Percentiles rank a stretch among this genome's conserved stretches.
These are phyloP conservation scores for Drosophila busckii DNA, from an alignment of 1,140 invertebrate genomes.

Conservation along the genomic window DNA sequence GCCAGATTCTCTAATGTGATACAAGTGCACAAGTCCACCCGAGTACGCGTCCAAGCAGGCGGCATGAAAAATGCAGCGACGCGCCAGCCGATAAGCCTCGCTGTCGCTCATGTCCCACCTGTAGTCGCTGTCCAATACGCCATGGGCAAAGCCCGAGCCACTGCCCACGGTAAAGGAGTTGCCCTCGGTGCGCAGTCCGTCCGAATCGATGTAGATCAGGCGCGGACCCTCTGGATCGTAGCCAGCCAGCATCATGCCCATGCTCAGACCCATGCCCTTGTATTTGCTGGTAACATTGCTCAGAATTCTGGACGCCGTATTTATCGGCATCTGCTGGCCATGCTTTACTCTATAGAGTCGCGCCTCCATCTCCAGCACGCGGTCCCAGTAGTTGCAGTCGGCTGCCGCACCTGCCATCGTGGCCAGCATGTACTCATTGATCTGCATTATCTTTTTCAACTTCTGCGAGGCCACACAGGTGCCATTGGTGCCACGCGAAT, in stretches of 20 bases:
- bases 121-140: conserved; percentile 94
- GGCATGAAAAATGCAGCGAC: conserved; percentile 96
- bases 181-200: conserved; percentile 93
- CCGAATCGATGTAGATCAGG: conserved; percentile 97
- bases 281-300: conserved; percentile 98
- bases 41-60: conserved; percentile 91
- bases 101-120: conserved; percentile 91
- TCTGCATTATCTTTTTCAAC: conserved; percentile 98
- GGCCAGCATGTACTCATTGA: conserved; percentile 88
- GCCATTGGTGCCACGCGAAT: conserved; percentile 96
- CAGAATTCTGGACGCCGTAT: conserved; percentile 97
- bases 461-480: conserved; percentile 93
- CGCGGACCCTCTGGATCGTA: conserved; percentile 96
- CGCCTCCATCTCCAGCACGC: conserved; percentile 94
- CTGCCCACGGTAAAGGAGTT: conserved; percentile 97
- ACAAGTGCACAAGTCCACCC: too few relatives aligned
- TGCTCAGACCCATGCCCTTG: conserved; percentile 90
- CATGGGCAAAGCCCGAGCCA: conserved; percentile 95
- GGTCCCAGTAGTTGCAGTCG: conserved; percentile 98
- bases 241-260: conserved; percentile 97
- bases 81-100: conserved; percentile 94
- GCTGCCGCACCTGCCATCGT: conserved; percentile 88
- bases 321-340: conserved; percentile 88
- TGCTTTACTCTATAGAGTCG: conserved; percentile 91
- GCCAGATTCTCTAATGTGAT: too few relatives aligned